These are phyloP conservation scores for Amyelois transitella DNA, from an alignment of 1,140 invertebrate species.

Conservation along the genomic window DNA sequence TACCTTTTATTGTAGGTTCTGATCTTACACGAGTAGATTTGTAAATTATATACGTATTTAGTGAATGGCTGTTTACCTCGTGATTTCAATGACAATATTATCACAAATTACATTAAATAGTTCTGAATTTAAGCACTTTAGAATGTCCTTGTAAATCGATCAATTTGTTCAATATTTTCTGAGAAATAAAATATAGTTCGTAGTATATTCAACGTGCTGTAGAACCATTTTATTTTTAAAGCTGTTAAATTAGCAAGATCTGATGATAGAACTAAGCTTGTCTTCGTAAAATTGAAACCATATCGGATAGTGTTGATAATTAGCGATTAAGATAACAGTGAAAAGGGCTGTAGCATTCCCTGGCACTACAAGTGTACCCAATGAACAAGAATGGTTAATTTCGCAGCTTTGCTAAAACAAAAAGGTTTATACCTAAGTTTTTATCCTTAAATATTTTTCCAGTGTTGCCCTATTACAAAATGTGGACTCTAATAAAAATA, in stretches of 20 bases:
- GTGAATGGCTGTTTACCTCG: conserved; percentile 33
- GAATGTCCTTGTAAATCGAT: background rate
- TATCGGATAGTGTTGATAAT: too few species aligned
- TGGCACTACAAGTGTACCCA: too few species aligned
- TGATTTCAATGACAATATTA: conserved; percentile 58
- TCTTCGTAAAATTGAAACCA: too few species aligned
- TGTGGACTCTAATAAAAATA: conserved; percentile 24
- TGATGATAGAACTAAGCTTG: too few species aligned
- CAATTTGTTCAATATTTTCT: background rate
- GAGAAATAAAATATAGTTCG: too few species aligned
- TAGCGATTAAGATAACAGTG: too few species aligned
- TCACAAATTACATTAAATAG: conserved; percentile 11
- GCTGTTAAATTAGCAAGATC: too few species aligned
- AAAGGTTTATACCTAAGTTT: too few species aligned
- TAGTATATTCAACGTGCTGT: background rate
- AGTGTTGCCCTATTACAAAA: conserved; percentile 6
- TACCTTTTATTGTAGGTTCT: background rate
- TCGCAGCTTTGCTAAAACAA: background rate
- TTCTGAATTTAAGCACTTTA: background rate
- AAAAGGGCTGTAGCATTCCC: too few species aligned
- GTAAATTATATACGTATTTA: conserved; percentile 1
- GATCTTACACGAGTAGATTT: background rate
- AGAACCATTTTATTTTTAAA: conserved; percentile 29
- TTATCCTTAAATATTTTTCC: background rate
- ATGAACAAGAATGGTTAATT: too few species aligned